These are phyloP conservation scores for Trididemnum clinides DNA, from an alignment of 23 tunicate species.

Conservation along the genomic window DNA sequence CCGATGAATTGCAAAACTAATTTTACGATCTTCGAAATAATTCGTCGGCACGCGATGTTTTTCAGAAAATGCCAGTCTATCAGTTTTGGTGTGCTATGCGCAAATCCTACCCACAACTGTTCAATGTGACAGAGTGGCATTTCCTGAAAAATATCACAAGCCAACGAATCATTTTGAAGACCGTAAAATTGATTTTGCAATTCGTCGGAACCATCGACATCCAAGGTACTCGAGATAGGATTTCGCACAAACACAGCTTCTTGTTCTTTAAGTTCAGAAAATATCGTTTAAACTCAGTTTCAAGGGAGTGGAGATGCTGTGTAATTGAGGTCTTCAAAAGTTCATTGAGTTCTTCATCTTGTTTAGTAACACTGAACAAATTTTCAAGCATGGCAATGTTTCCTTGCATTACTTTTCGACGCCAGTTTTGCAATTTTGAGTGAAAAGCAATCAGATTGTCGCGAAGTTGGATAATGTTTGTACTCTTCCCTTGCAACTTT, in stretches of 20 bases:
- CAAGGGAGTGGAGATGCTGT: slow-evolving; percentile 42
- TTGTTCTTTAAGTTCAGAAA: slow-evolving; percentile 20
- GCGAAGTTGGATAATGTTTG: slow-evolving; percentile 32
- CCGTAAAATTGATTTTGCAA: slow-evolving; percentile 6
- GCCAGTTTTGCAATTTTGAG: slow-evolving; percentile 42
- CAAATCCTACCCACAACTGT: no score
- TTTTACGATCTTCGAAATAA: no score
- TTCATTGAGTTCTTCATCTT: slow-evolving; percentile 4
- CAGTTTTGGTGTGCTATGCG: no score
- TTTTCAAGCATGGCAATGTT: slow-evolving; percentile 36
- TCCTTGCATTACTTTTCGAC: slow-evolving; percentile 21
- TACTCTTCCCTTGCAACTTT: no score
- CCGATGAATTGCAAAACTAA: no score
- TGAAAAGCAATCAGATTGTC: slow-evolving; percentile 40
- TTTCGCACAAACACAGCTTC: not conserved
- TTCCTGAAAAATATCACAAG: slow-evolving; percentile 27
- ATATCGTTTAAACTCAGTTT: slow-evolving; percentile 31
- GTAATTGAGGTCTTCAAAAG: slow-evolving; percentile 34
- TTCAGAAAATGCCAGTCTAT: no score
- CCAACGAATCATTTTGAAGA: slow-evolving; percentile 24
- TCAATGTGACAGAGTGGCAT: slow-evolving; percentile 45
- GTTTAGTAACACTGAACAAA: slow-evolving; percentile 4
- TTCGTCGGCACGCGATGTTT: no score
- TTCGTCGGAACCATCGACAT: not conserved
- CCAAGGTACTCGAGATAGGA: not conserved